Base-by-base conservation (phyloP, 2,797 vertebrate species). In the Cetoscarus ocellatus region DNA sequence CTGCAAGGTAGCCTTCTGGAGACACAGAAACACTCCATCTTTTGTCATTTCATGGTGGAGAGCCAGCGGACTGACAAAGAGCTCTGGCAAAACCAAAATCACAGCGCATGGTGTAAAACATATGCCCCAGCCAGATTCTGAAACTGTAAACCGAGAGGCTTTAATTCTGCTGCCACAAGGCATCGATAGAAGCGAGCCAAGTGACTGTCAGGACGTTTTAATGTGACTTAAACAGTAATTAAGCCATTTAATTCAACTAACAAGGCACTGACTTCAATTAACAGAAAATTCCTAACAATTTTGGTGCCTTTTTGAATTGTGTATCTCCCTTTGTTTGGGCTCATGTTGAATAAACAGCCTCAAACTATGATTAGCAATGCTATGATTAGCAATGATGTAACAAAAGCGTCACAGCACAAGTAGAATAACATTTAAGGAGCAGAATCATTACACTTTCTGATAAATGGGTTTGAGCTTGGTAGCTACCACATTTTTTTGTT, bases 11-110 rank as follows among this genome's bases (percentile, higher is more conserved):
- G 61, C 15, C 38, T 27, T 45, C 50, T 48, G 73, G 54, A 73
- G 63, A 60, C 55, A 49, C 67, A 77, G 69, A 69, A 80, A 61
- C 45, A 42, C 19, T 61, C 45, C 34, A 35, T 64, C 65, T 64
- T 79, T 78, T 83, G 73, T 76, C 61, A 60, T 73, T 67, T 77
- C 18, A 44, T 59, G 61, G 70, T 68, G 1, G 38, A 45, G 49
- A 84, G 84, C 81, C 88, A 86, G 77, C 54, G 79, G 51, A 38
- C 61, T 82, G 85, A 87, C 74, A 84, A 81, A 76, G 70, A 57
- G 48, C 65, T 18, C 68, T 75, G 80, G 79, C 75, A 79, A 73
- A 72, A 60, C 67, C 61, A 34, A 71, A 75, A 69, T 61, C 62
- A 56, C 63, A 73, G 66, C 67, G 51, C 58, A 69, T 8, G 8